Evolutionary conservation across 2,888 invertebrate genomes (phyloP).

Genomic region (Drosophila anceps): DNA sequence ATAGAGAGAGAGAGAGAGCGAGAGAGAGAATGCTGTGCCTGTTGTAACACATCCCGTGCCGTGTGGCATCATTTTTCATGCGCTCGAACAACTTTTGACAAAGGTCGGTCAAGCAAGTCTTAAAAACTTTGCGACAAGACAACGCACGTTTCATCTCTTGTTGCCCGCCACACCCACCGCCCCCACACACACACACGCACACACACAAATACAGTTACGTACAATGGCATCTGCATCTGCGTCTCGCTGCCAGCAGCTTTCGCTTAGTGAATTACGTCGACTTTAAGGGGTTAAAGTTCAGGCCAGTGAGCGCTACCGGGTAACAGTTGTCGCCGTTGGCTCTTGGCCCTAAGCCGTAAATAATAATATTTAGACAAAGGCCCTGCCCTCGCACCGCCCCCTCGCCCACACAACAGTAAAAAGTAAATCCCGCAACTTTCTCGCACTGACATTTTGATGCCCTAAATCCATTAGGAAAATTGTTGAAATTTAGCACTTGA

Average conservation of each 20-base stretch:
- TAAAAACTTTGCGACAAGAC: slow-evolving; percentile 81
- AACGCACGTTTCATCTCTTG: slow-evolving; percentile 74
- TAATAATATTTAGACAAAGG: slow-evolving; percentile 80
- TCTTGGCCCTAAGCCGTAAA: slow-evolving; percentile 78
- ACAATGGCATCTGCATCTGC: slow-evolving; percentile 60
- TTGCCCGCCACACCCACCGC: slow-evolving; percentile 8
- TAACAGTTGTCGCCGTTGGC: slow-evolving; percentile 78
- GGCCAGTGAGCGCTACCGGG: slow-evolving; percentile 66
- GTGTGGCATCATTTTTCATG: slow-evolving; percentile 81
- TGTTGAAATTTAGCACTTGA: slow-evolving; percentile 42
- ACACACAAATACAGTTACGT: background rate
- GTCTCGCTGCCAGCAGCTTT: slow-evolving; percentile 61
- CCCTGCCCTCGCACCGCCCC: slow-evolving; percentile 5
- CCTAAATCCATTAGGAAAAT: slow-evolving; percentile 59
- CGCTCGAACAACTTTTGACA: slow-evolving; percentile 81
- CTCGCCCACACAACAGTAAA: slow-evolving; percentile 13
- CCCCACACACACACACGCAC: background rate
- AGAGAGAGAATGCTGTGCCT: slow-evolving; percentile 15
- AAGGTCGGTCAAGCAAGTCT: slow-evolving; percentile 82
- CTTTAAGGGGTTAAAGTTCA: slow-evolving; percentile 80
- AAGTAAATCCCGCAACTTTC: slow-evolving; percentile 33
- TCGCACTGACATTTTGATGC: slow-evolving; percentile 48
- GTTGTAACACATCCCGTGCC: slow-evolving; percentile 70
- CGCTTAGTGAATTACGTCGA: slow-evolving; percentile 78
- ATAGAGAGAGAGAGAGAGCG: background rate